These are phyloP conservation scores for Cantharis flavilabris DNA, from an alignment of 2,888 invertebrate genomes.

Conservation along the genomic window DNA sequence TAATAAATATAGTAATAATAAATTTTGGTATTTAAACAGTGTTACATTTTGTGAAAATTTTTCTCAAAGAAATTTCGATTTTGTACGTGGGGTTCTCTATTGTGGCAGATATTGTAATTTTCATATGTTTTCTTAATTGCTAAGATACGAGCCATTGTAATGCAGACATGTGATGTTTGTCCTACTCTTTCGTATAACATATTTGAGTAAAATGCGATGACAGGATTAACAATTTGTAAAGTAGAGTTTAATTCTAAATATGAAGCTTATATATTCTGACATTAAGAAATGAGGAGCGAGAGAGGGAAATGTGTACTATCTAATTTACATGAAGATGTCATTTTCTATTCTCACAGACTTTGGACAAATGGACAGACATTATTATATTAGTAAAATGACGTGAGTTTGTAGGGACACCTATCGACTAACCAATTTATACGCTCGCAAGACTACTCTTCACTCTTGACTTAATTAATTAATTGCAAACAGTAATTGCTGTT, in stretches of 20 bases:
- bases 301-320: conserved; percentile 44
- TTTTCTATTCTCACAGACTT: conserved; percentile 37
- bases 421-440: conserved; percentile 28
- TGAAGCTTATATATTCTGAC: conserved; percentile 35
- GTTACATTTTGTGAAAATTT: background rate
- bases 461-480: conserved; percentile 20
- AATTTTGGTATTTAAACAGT: background rate
- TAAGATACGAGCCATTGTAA: background rate
- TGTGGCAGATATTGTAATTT: background rate
- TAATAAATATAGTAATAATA: background rate
- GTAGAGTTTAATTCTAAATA: conserved; percentile 35
- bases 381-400: conserved; percentile 29
- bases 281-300: conserved; percentile 34
- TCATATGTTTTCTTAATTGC: background rate
- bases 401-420: conserved; percentile 25
- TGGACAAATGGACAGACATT: conserved; percentile 32
- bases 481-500: conserved; percentile 7
- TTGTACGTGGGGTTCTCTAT: background rate
- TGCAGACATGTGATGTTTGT: background rate
- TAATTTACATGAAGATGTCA: conserved; percentile 44
- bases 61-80: background rate
- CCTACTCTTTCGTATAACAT: conserved; percentile 24
- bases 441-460: conserved; percentile 19
- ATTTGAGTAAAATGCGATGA: conserved; percentile 38
- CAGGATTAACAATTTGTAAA: conserved; percentile 44